Conservation (phyloP, 2,888 invertebrate species). For the Helobdella robusta region DNA sequence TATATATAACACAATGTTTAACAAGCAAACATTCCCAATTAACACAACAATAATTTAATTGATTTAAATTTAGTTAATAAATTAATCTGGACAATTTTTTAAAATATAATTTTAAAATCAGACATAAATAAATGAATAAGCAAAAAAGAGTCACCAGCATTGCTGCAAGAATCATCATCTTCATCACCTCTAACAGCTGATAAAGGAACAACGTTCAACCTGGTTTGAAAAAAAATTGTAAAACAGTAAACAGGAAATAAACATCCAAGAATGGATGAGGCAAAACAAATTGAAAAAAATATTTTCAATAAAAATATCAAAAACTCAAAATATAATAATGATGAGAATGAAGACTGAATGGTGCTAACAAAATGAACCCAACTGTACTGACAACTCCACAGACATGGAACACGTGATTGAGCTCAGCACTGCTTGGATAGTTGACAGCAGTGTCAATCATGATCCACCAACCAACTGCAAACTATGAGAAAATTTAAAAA, state of each 20-base stretch:
- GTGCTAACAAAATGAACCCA: slow-evolving; percentile 80
- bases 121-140: neutral
- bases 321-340: slow-evolving; percentile 26
- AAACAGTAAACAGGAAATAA: neutral
- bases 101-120: neutral
- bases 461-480: slow-evolving; percentile 95
- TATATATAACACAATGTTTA: too few species aligned
- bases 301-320: neutral
- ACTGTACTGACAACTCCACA: slow-evolving; percentile 88
- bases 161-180: slow-evolving; percentile 20
- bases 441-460: slow-evolving; percentile 84
- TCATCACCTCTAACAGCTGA: slow-evolving; percentile 24
- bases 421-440: slow-evolving; percentile 55
- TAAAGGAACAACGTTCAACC: slow-evolving; percentile 25
- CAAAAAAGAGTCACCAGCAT: slow-evolving; percentile 20
- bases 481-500: too few species aligned
- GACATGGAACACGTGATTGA: slow-evolving; percentile 65
- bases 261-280: neutral
- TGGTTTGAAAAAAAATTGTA: slow-evolving; percentile 1
- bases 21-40: neutral
- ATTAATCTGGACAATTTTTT: neutral
- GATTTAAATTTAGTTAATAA: neutral
- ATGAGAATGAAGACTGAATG: neutral
- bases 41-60: neutral
- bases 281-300: neutral